Evolutionary conservation across 2,113 vertebrate genomes (phyloP).

Genomic region (Vulpes vulpes): DNA sequence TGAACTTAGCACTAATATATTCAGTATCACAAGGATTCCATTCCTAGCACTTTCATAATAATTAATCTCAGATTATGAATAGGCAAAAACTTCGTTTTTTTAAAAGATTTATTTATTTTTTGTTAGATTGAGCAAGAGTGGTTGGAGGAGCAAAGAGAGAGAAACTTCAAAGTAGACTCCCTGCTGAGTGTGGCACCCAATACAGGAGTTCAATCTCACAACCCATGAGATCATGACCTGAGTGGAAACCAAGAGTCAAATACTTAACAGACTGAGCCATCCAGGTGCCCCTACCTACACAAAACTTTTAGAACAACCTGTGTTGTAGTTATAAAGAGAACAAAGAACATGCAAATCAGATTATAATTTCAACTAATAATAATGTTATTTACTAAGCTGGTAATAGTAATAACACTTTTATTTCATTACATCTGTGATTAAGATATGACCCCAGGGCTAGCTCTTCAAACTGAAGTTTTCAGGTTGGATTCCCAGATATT

Average conservation of each 20-base stretch:
- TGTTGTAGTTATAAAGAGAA: not conserved
- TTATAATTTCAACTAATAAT: conserved; percentile 14
- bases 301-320: not conserved
- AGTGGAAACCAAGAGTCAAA: not conserved
- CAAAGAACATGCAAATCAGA: not conserved
- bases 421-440: conserved; percentile 33
- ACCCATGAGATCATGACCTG: not conserved
- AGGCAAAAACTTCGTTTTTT: not conserved
- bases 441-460: not conserved
- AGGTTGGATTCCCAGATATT: not conserved
- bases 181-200: not conserved
- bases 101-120: not conserved
- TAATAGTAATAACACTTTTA: not conserved
- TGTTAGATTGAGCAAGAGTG: not conserved
- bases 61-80: conserved; percentile 23
- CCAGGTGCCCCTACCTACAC: not conserved
- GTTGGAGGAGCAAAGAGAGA: not conserved
- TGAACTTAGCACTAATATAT: not conserved
- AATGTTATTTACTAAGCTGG: not conserved
- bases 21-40: not conserved
- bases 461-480: not conserved
- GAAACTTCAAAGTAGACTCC: not conserved
- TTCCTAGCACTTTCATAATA: not conserved
- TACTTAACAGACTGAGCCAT: not conserved
- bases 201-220: accelerated